Base-by-base conservation (phyloP, 2,888 invertebrate species). In the Agonum fuliginosum region DNA sequence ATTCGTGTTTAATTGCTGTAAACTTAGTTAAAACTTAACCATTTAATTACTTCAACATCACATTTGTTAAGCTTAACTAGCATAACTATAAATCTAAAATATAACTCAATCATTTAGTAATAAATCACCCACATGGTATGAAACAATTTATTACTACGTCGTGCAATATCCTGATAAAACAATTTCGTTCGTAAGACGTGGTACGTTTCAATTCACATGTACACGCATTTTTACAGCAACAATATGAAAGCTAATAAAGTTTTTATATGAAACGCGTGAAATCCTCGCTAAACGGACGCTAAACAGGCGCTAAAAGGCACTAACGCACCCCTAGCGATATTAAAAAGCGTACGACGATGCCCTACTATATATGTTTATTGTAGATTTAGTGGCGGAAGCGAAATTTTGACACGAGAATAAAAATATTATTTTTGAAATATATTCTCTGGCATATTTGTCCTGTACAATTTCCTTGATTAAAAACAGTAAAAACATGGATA, bases 161-260 rank as follows among this genome's bases (percentile, higher is more conserved):
- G 22, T 12, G 12, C n/a, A 48, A 48, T 48, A 48, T 48, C 20
- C 54, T 27, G 54, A 58, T 58, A 62, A 27, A 62, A 30, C 58
- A 62, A 62, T 62, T 62, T 62, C 14, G 12, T 6, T 30, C 30
- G 34, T 62, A 62, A 62, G 58, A 62, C 58, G 34, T 17, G 14
- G 30, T 30, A 30, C 8, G 58, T 62, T 62, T 30, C 58, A 62
- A 62, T 62, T 27, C 58, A 24, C 30, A 30, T 30, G 30, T 62
- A 30, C 58, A 62, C 14, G 30, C 30, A 67, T 69, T 46, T 41
- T 43, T 69, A 69, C 69, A 43, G n/a, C 43, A 69, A 69, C 69
- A 69, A 69, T 69, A 69, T 69, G 41, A 67, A 67, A 69, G 46
- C 69, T 69, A 69, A 69, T 69, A 69, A 69, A 69, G 43, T 69